Evolutionary conservation across 2,797 vertebrate genomes (phyloP).

Genomic region (Pampus argenteus): DNA sequence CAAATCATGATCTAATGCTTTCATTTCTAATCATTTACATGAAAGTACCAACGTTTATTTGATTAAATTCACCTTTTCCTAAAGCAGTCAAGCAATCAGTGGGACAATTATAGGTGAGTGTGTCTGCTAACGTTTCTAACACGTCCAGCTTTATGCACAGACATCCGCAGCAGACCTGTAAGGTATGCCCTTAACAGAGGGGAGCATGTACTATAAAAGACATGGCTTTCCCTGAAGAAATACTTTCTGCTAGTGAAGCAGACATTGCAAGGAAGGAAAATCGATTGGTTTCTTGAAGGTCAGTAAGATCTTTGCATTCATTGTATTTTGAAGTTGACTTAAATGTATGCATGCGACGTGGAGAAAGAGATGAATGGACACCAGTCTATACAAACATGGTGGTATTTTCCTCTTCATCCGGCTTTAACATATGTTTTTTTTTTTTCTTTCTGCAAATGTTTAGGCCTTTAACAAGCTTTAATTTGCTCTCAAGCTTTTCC

Average conservation of each 20-base stretch:
- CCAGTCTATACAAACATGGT: background rate
- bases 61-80: constrained; percentile 19
- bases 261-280: background rate
- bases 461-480: constrained; percentile 11
- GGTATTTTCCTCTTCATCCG: constrained; percentile 21
- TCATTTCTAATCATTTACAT: too few relatives aligned
- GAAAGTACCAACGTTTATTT: too few relatives aligned
- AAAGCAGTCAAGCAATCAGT: constrained; percentile 38
- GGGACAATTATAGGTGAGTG: constrained; percentile 13
- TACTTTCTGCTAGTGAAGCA: constrained; percentile 1
- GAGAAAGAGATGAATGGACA: constrained; percentile 2
- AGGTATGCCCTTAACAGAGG: background rate
- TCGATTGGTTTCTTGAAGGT: background rate
- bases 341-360: background rate
- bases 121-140: background rate
- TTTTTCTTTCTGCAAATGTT: background rate
- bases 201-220: background rate
- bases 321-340: background rate
- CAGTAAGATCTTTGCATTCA: background rate
- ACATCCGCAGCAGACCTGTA: constrained; percentile 1
- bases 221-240: background rate
- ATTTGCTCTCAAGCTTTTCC: constrained; percentile 17
- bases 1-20: background rate
- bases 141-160: background rate
- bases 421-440: background rate